phyloP scores from a whole-genome alignment of 2,888 invertebrate genomes.

The Orgyia antiqua region DNA sequence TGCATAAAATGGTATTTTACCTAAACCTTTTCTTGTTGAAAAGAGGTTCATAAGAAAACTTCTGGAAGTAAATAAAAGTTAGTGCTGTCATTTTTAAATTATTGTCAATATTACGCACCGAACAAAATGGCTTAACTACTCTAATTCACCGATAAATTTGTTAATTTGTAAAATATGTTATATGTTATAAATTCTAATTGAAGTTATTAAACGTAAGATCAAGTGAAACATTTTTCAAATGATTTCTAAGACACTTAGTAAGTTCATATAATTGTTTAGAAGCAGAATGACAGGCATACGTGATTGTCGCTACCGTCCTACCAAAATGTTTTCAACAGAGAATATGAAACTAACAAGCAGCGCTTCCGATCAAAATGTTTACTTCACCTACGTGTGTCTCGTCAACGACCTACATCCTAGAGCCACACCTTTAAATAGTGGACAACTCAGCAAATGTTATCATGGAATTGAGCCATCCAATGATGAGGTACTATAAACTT shows the following conservation, averaged over 20 bases:
- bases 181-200: constrained; percentile 16
- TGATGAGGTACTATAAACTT: constrained; percentile 3
- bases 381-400: constrained; percentile 53
- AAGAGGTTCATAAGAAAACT: too few relatives aligned
- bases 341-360: constrained; percentile 41
- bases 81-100: constrained; percentile 20
- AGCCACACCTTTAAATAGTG: constrained; percentile 12
- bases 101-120: constrained; percentile 14
- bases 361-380: constrained; percentile 54
- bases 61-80: constrained; percentile 9
- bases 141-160: constrained; percentile 7
- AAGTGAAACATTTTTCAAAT: constrained; percentile 22
- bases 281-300: constrained; percentile 17
- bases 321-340: constrained; percentile 16
- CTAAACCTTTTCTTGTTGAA: too few relatives aligned
- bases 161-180: constrained; percentile 12
- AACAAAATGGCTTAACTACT: constrained; percentile 16
- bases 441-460: not conserved
- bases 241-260: constrained; percentile 9
- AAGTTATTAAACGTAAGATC: constrained; percentile 10
- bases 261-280: constrained; percentile 7
- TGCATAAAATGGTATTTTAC: too few relatives aligned
- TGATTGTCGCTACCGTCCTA: constrained; percentile 9
- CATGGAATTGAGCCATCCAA: not conserved
- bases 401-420: constrained; percentile 41